These are phyloP conservation scores for Cryptotis parvus DNA, from an alignment of 2,113 vertebrate genomes.

Conservation along the genomic window DNA sequence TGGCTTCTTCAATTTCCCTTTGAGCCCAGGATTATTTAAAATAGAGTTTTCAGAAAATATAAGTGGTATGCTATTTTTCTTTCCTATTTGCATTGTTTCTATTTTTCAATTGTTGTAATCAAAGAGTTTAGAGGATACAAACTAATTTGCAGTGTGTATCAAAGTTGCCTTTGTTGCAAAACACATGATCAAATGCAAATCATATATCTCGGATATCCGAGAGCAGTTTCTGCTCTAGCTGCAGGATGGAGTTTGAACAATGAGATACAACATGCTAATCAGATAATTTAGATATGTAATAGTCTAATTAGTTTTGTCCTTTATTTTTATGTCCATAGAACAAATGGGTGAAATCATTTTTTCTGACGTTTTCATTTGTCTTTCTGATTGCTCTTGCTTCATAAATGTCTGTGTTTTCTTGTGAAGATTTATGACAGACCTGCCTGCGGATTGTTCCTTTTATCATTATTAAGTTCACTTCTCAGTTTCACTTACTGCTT, in stretches of 20 bases:
- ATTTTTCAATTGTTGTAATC: neutral
- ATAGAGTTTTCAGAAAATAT: neutral
- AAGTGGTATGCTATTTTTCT: neutral
- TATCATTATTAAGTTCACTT: neutral
- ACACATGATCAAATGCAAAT: neutral
- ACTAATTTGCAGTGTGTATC: neutral
- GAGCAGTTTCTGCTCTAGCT: neutral
- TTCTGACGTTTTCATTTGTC: neutral
- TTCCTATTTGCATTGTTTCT: neutral
- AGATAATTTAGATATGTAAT: neutral
- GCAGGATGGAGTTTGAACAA: neutral
- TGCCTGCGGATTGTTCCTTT: neutral
- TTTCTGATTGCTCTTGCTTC: neutral
- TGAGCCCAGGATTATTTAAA: neutral
- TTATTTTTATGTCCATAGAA: neutral
- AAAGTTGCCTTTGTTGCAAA: neutral
- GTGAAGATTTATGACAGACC: neutral
- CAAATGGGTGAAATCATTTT: neutral
- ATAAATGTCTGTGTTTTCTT: neutral
- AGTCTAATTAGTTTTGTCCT: neutral
- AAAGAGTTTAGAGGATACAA: neutral
- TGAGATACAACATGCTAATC: neutral
- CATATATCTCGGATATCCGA: neutral
- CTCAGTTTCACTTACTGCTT: neutral
- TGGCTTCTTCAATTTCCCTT: constrained; percentile 6